Conservation (phyloP, 2,888 invertebrate genomes). For the Tipula unca region DNA sequence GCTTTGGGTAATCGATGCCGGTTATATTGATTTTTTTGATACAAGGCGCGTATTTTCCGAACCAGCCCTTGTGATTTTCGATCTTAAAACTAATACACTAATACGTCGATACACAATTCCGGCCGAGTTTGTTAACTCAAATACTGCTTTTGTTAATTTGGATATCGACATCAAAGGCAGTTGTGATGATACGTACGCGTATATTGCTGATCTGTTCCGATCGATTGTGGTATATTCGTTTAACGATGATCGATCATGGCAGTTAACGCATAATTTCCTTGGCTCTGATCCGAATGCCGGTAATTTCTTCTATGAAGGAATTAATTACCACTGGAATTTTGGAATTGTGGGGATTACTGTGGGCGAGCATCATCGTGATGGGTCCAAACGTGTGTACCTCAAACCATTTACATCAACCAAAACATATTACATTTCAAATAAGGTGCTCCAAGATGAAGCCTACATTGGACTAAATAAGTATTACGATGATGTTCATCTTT, state of each 20-base stretch:
- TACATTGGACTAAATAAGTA: neutral
- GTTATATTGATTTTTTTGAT: conserved; percentile 64
- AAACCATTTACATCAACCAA: neutral
- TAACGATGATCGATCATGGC: neutral
- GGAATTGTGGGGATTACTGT: neutral
- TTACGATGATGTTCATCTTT: neutral
- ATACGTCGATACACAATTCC: conserved; percentile 61
- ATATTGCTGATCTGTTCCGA: neutral
- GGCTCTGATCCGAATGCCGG: neutral
- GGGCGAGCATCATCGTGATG: neutral
- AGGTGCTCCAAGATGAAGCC: neutral
- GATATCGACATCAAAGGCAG: neutral
- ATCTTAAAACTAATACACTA: conserved; percentile 65
- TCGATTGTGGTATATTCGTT: neutral
- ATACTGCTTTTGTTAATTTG: neutral
- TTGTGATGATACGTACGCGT: neutral
- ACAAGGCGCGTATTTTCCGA: conserved; percentile 52
- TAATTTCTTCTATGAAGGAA: neutral
- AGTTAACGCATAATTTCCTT: neutral
- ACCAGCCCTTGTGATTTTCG: conserved; percentile 60
- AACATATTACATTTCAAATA: neutral
- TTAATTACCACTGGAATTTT: neutral
- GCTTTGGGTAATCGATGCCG: conserved; percentile 75
- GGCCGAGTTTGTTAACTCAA: conserved; percentile 32
- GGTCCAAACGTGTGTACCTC: neutral